These are phyloP conservation scores for Pseudolycoriella hygida DNA, from an alignment of 2,888 invertebrate species.

Conservation along the genomic window DNA sequence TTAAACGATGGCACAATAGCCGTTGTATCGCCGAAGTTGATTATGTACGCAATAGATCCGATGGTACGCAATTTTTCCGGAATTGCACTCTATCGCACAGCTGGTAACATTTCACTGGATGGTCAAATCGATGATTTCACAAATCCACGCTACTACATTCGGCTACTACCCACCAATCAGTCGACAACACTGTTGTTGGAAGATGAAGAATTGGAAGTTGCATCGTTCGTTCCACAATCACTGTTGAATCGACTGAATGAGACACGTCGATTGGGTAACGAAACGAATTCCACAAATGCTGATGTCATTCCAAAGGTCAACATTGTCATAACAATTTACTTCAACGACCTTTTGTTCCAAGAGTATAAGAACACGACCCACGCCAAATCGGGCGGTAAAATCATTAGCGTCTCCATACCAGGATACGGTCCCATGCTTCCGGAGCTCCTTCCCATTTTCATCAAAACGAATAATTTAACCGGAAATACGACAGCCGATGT, in stretches of 20 bases:
- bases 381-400: constrained; percentile 25
- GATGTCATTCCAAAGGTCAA: constrained; percentile 18
- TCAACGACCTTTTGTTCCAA: constrained; percentile 36
- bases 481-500: constrained; percentile 14
- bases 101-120: constrained; percentile 7
- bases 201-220: constrained; percentile 33
- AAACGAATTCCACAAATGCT: constrained; percentile 9
- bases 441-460: constrained; percentile 35
- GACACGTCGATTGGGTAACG: constrained; percentile 13
- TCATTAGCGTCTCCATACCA: constrained; percentile 42
- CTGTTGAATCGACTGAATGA: constrained; percentile 27
- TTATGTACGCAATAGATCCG: constrained; percentile 21
- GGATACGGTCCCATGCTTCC: constrained; percentile 36
- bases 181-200: constrained; percentile 29
- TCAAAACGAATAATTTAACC: constrained; percentile 19
- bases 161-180: constrained; percentile 28
- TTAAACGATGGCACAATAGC: constrained; percentile 17
- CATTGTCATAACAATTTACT: constrained; percentile 34
- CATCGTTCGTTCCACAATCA: constrained; percentile 33
- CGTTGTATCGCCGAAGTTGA: constrained; percentile 17
- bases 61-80: constrained; percentile 21
- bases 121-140: constrained; percentile 8
- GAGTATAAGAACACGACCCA: constrained; percentile 23
- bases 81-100: constrained; percentile 16
- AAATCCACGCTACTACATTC: constrained; percentile 11